phyloP scores from a whole-genome alignment of 2,888 invertebrate species.

The Trissolcus brochymenae region DNA sequence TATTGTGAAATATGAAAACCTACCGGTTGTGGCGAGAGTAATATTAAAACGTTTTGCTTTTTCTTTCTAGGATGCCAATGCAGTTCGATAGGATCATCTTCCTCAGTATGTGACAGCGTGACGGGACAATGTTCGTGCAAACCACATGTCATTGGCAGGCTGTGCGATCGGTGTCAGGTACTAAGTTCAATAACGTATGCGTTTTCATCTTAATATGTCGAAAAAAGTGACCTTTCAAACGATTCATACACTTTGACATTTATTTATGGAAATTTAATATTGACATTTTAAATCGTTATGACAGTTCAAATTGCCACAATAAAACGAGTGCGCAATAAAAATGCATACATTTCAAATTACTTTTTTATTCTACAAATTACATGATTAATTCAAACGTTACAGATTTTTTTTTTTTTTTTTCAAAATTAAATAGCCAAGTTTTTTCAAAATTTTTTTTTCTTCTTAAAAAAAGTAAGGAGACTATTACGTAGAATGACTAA shows the following conservation, averaged over 20 bases:
- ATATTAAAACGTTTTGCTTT: slow-evolving; percentile 34
- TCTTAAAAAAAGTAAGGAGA: too few species aligned
- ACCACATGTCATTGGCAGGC: slow-evolving; percentile 83
- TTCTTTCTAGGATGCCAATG: slow-evolving; percentile 90
- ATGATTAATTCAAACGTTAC: neutral
- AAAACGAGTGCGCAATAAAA: too few species aligned
- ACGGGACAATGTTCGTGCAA: slow-evolving; percentile 88
- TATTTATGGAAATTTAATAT: neutral
- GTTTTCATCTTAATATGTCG: slow-evolving; percentile 6
- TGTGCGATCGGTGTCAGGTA: slow-evolving; percentile 87
- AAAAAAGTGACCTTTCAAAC: slow-evolving; percentile 3
- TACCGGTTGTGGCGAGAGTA: neutral
- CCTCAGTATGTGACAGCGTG: slow-evolving; percentile 84
- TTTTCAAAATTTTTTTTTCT: too few species aligned
- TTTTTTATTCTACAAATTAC: neutral
- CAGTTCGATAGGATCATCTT: slow-evolving; percentile 83
- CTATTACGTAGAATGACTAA: too few species aligned
- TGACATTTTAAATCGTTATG: neutral
- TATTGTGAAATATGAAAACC: slow-evolving; percentile 6
- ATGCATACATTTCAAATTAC: too few species aligned
- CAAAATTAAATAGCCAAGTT: too few species aligned
- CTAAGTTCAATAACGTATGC: slow-evolving; percentile 32
- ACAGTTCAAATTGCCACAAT: neutral
- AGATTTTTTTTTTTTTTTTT: neutral
- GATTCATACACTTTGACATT: neutral